Conservation (phyloP, 2,113 vertebrate genomes). For the Austrofundulus limnaeus region DNA sequence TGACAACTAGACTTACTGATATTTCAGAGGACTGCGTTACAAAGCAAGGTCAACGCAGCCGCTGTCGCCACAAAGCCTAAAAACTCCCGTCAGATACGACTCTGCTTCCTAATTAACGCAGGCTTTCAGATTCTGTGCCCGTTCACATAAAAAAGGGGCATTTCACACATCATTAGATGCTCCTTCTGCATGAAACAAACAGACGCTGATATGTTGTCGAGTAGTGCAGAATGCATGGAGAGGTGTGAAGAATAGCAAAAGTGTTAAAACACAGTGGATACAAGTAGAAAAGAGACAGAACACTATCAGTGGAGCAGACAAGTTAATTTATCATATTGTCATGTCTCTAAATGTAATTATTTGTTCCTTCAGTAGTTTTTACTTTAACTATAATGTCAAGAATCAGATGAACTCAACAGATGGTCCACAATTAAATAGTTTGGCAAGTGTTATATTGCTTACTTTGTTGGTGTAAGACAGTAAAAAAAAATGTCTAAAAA, state of each 20-base stretch:
- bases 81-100: not conserved
- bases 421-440: too few species aligned
- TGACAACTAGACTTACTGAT: not conserved
- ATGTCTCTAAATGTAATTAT: too few species aligned
- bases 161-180: not conserved
- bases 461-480: too few species aligned
- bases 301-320: too few species aligned
- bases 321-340: too few species aligned
- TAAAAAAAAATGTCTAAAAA: too few species aligned
- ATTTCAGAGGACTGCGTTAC: not conserved
- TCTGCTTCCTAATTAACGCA: not conserved
- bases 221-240: not conserved
- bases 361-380: too few species aligned
- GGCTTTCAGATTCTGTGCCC: not conserved
- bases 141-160: not conserved
- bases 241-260: not conserved
- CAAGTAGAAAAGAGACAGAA: too few species aligned
- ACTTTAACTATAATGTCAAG: too few species aligned
- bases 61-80: not conserved
- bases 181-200: not conserved
- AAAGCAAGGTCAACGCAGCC: slow-evolving; percentile 4
- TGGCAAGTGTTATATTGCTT: too few species aligned
- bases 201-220: not conserved
- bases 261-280: not conserved
- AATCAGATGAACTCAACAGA: too few species aligned